Conservation (phyloP, 2,113 vertebrate genomes). For the Gavialis gangeticus region DNA sequence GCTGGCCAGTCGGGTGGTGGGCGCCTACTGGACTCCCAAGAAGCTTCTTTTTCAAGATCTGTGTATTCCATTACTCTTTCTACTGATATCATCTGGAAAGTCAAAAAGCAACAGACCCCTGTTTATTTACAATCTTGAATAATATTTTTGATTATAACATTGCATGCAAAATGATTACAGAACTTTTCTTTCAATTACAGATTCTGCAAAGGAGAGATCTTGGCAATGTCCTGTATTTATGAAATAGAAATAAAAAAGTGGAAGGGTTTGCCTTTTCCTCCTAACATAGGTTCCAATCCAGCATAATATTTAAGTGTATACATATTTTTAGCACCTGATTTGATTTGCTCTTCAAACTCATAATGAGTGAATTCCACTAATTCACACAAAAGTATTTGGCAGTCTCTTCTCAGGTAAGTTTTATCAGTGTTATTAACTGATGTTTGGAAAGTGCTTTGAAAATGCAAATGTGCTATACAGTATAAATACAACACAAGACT, state of each 20-base stretch:
- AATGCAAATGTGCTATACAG: background rate
- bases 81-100: conserved; percentile 93
- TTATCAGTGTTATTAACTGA: background rate
- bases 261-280: background rate
- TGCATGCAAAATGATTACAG: background rate
- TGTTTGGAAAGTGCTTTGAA: background rate
- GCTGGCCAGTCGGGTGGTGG: conserved; percentile 89
- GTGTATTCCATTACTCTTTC: conserved; percentile 95
- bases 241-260: background rate
- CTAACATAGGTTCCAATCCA: background rate
- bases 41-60: conserved; percentile 92
- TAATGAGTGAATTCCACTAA: background rate
- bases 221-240: background rate
- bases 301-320: background rate
- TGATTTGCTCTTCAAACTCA: background rate
- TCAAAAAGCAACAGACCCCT: background rate
- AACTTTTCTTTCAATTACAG: background rate
- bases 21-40: conserved; percentile 88
- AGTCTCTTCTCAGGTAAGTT: background rate
- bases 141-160: background rate
- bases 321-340: background rate
- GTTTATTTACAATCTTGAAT: background rate
- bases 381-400: background rate
- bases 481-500: background rate
- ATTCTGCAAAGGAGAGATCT: background rate